Conservation (phyloP, 1,140 invertebrate species). For the Diorhabda elongata region DNA sequence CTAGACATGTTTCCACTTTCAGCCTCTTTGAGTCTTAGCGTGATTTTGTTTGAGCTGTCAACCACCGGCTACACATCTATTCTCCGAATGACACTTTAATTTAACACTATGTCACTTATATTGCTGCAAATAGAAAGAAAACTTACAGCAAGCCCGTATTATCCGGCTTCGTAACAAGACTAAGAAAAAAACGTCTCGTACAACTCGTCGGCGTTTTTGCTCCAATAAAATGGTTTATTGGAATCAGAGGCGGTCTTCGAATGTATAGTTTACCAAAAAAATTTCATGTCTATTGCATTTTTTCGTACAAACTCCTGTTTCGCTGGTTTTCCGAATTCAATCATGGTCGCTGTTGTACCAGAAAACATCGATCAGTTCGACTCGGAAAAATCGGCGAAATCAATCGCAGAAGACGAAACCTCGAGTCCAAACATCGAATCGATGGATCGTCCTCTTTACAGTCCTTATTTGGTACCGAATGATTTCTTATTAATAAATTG, state of each 20-base stretch:
- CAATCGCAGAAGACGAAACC: too few relatives aligned
- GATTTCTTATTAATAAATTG: too few relatives aligned
- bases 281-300: too few relatives aligned
- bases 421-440: too few relatives aligned
- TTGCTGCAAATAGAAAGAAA: conserved; percentile 5
- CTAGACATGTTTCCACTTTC: conserved; percentile 1
- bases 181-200: background rate
- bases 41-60: conserved; percentile 16
- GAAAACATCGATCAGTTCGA: too few relatives aligned
- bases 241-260: background rate
- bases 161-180: background rate
- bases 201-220: background rate
- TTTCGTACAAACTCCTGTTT: too few relatives aligned
- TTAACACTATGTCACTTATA: conserved; percentile 6
- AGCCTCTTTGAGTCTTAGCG: conserved; percentile 21
- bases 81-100: conserved; percentile 16
- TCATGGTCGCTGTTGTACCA: too few relatives aligned
- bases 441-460: too few relatives aligned
- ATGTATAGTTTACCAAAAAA: too few relatives aligned
- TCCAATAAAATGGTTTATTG: conserved; percentile 1
- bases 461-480: too few relatives aligned
- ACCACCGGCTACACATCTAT: conserved; percentile 13
- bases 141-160: background rate
- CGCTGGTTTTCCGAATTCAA: too few relatives aligned
- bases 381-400: too few relatives aligned